Percentiles rank a stretch among this genome's conserved stretches.
Evolutionary conservation across 2,888 invertebrate genomes (phyloP).

Genomic region (Amblyjoppa proteus): DNA sequence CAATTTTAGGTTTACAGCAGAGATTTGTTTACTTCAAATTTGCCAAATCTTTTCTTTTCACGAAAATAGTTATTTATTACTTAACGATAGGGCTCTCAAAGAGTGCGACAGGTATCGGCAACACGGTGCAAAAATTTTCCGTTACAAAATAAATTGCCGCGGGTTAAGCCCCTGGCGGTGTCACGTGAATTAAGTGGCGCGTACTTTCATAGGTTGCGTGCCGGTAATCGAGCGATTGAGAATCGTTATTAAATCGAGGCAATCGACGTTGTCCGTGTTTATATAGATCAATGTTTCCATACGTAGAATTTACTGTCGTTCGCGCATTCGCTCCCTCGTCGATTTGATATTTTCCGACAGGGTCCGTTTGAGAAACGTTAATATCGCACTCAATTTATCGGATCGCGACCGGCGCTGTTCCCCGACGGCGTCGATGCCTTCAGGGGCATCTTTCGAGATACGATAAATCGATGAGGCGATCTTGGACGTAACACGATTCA

Average conservation of each 20-base stretch:
- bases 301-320: not conserved
- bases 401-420: slow-evolving; percentile 4
- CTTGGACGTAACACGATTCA: not conserved
- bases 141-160: slow-evolving; percentile 48
- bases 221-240: slow-evolving; percentile 2
- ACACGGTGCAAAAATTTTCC: slow-evolving; percentile 31
- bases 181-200: not conserved
- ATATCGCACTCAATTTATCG: not conserved
- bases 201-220: slow-evolving; percentile 9
- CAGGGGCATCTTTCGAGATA: not conserved
- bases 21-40: not conserved
- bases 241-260: slow-evolving; percentile 17
- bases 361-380: not conserved
- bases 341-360: not conserved
- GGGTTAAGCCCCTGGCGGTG: slow-evolving; percentile 41
- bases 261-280: slow-evolving; percentile 12
- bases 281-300: slow-evolving; percentile 8
- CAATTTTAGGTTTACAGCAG: too few species aligned
- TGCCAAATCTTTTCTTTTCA: not conserved
- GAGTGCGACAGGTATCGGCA: slow-evolving; percentile 18
- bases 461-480: not conserved
- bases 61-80: slow-evolving; percentile 50
- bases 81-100: slow-evolving; percentile 45
- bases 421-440: not conserved
- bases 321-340: not conserved